Base-by-base conservation (phyloP, 2,888 invertebrate genomes). In the Celastrina argiolus region DNA sequence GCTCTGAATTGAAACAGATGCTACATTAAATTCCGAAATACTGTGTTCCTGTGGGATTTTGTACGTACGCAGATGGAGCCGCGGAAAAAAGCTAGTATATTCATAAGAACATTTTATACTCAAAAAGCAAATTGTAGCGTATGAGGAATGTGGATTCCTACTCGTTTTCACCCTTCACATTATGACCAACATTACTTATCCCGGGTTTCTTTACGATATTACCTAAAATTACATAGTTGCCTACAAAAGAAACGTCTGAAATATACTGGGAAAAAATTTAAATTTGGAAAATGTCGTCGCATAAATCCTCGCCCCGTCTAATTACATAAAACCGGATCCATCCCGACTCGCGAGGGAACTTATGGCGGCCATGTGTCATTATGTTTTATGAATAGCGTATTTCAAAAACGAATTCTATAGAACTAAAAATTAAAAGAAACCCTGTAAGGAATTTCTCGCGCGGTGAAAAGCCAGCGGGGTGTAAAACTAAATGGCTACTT, bases 271-370 rank as follows among this genome's bases (percentile, higher is more conserved):
- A 81, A 86, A 87, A 87, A 87, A 83, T 84, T 85, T 82, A 82
- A 87, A 88, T 88, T 87, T 81, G 77, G 79, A 81, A 81, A 83
- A 86, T 86, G 82, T 80, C 81, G 76, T 80, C 73, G 78, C 85
- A 88, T 90, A 89, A 90, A 89, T 89, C 88, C 85, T 82, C 76
- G 72, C 78, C 69, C 78, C 82, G 84, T 89, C 88, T 89, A 90
- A 90, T 89, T 89, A 89, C 85, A 81, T 76, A 80, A 82, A 85
- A 84, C 81, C 84, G 81, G 82, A 80, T 78, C 80, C 80, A 79
- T 82, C 78, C 80, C 81, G 80, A 81, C 80, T 81, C 83, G 69
- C 68, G 68, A 73, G 80, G 74, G 84, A 83, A 87, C 86, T 88
- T 87, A 87, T 86, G 83, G 84, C 83, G 78, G 86, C 80, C 83